These are phyloP conservation scores for Idaea dimidiata DNA, from an alignment of 2,888 invertebrate species.

Conservation along the genomic window DNA sequence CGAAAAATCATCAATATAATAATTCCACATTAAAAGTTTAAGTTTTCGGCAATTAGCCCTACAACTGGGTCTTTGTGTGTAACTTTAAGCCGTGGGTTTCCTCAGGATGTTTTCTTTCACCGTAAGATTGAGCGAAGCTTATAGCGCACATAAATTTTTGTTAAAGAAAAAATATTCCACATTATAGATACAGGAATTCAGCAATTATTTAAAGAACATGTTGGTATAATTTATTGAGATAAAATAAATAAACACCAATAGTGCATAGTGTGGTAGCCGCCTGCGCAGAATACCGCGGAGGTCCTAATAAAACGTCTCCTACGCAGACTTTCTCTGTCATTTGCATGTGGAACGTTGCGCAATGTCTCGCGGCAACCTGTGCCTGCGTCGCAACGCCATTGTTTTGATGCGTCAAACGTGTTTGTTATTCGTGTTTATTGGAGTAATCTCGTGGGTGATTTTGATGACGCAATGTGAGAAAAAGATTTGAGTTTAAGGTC, in stretches of 20 bases:
- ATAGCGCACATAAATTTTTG: too few relatives aligned
- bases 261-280: constrained; percentile 6
- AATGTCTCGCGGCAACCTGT: constrained; percentile 5
- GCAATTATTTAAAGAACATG: too few relatives aligned
- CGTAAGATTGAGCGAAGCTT: too few relatives aligned
- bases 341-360: constrained; percentile 25
- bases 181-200: too few relatives aligned
- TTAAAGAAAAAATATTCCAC: too few relatives aligned
- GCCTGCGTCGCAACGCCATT: constrained; percentile 20
- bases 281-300: constrained; percentile 22
- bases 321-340: constrained; percentile 31
- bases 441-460: background rate
- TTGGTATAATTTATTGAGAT: background rate
- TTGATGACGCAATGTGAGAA: background rate
- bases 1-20: too few relatives aligned
- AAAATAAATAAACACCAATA: background rate
- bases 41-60: too few relatives aligned
- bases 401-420: constrained; percentile 18
- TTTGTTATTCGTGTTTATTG: background rate
- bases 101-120: too few relatives aligned
- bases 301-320: constrained; percentile 30
- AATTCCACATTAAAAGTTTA: too few relatives aligned
- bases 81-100: too few relatives aligned
- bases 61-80: too few relatives aligned
- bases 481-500: too few relatives aligned